Conservation (phyloP, 2,797 vertebrate genomes). For the Acestrorhynchus altus region DNA sequence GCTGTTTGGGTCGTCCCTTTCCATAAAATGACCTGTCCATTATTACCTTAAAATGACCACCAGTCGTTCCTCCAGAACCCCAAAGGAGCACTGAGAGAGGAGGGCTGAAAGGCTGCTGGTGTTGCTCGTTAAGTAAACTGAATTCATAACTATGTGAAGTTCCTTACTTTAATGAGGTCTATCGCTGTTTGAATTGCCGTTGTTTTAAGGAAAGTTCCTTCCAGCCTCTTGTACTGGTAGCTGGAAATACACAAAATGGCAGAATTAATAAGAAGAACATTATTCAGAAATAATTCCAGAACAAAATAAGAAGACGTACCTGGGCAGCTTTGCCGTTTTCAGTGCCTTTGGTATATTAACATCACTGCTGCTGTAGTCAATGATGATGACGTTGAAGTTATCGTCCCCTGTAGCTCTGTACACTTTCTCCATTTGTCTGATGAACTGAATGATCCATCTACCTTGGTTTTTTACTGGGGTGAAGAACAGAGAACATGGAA, state of each 20-base stretch:
- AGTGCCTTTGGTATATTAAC: conserved; percentile 75
- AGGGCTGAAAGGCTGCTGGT: too few relatives aligned
- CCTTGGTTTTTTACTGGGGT: conserved; percentile 85
- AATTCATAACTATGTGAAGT: too few relatives aligned
- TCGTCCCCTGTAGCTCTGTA: conserved; percentile 74
- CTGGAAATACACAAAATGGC: conserved; percentile 16
- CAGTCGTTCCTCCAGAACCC: too few relatives aligned
- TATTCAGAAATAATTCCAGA: not conserved
- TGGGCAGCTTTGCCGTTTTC: conserved; percentile 40
- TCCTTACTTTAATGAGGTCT: conserved; percentile 46
- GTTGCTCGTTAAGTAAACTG: too few relatives aligned
- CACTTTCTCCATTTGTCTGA: conserved; percentile 83
- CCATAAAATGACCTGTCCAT: too few relatives aligned
- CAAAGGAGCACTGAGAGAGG: too few relatives aligned
- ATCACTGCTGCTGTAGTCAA: conserved; percentile 83
- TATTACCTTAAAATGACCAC: too few relatives aligned
- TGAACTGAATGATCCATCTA: conserved; percentile 85
- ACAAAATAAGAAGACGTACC: conserved; percentile 21
- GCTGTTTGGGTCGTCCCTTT: too few relatives aligned
- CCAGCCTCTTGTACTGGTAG: conserved; percentile 38
- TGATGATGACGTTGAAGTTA: conserved; percentile 80
- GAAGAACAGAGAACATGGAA: not conserved
- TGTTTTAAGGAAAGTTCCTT: conserved; percentile 38
- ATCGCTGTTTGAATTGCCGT: conserved; percentile 48
- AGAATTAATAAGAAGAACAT: not conserved